Base-by-base conservation (phyloP, 2,797 vertebrate genomes). In the Crax fasciolata region DNA sequence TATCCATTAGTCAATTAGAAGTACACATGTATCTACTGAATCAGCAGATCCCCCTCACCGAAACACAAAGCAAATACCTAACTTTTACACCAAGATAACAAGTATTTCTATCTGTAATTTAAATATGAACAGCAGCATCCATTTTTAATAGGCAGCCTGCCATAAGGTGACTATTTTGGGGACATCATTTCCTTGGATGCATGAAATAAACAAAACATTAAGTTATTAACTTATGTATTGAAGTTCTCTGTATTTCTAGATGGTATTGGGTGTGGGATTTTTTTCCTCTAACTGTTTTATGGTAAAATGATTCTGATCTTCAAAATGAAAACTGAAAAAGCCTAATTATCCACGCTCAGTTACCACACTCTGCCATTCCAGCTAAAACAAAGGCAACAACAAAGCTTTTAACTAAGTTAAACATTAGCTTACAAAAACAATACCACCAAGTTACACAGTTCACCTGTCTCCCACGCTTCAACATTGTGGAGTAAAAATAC, bases 381-480 rank as follows among this genome's bases (percentile, higher is more conserved):
- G 58, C 19, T 91, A 73, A 84, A 91, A 92, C 58, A 93, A 94
- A 92, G 18, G 49, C 68, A 84, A 89, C 30, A 25, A 25, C 15
- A 25, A 68, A 87, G 76, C 41, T 82, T 55, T 24, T 38, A 83
- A 61, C 71, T 13, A 77, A 63, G 80, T 89, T 95, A 94, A 96
- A 87, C 10, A 82, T 94, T 79, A 84, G 21, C 79, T 82, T 70
- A 52, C 55, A 73, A 86, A 88, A 94, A 91, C 76, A 95, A 77
- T 46, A 81, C 38, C 58, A 84, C 30, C 20, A 38, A 68, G 73
- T 89, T 83, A 70, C 1, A 74, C 19, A 82, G 74, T 30, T 90
- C 71, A 84, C 35, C 20, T 38, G 7, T 49, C 49, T 73, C 39
- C 62, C 62, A 84, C 24, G 49, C 20, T 75, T 23, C 43, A 92